Conservation (phyloP, 2,113 vertebrate genomes). For the Spea multiplicata region DNA sequence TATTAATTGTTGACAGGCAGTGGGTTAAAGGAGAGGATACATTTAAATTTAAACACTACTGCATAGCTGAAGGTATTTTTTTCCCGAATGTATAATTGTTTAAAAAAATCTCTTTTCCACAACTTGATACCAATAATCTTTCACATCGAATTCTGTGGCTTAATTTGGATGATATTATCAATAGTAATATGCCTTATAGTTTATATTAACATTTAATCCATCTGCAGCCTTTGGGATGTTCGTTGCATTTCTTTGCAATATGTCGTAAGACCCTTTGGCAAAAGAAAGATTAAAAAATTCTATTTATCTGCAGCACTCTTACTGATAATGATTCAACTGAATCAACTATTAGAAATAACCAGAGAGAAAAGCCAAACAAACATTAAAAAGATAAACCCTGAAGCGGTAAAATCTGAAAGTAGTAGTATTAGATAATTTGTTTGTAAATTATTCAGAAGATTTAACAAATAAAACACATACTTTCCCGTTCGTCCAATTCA, state of each 20-base stretch:
- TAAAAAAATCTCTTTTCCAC: neutral
- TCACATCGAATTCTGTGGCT: constrained; percentile 38
- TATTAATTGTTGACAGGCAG: too few relatives aligned
- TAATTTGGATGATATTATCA: constrained; percentile 47
- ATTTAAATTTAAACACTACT: too few relatives aligned
- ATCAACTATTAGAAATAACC: constrained; percentile 45
- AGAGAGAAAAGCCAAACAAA: constrained; percentile 44
- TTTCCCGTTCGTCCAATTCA: constrained; percentile 23
- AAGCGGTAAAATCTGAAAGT: constrained; percentile 39
- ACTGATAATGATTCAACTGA: constrained; percentile 46
- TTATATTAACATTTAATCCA: constrained; percentile 46
- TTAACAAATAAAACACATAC: constrained; percentile 32
- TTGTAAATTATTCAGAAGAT: constrained; percentile 41
- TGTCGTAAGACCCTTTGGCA: constrained; percentile 47
- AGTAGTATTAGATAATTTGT: constrained; percentile 44
- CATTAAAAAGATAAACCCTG: constrained; percentile 43
- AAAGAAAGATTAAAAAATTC: constrained; percentile 46
- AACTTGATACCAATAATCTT: constrained; percentile 38
- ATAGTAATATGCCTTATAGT: constrained; percentile 45
- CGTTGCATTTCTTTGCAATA: constrained; percentile 38
- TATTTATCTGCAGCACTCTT: constrained; percentile 42
- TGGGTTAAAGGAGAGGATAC: too few relatives aligned
- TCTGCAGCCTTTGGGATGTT: constrained; percentile 43
- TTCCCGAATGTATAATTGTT: neutral
- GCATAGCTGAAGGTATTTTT: neutral